These are phyloP conservation scores for Triplophysa bombifrons DNA, from an alignment of 2,797 vertebrate species.

Conservation along the genomic window DNA sequence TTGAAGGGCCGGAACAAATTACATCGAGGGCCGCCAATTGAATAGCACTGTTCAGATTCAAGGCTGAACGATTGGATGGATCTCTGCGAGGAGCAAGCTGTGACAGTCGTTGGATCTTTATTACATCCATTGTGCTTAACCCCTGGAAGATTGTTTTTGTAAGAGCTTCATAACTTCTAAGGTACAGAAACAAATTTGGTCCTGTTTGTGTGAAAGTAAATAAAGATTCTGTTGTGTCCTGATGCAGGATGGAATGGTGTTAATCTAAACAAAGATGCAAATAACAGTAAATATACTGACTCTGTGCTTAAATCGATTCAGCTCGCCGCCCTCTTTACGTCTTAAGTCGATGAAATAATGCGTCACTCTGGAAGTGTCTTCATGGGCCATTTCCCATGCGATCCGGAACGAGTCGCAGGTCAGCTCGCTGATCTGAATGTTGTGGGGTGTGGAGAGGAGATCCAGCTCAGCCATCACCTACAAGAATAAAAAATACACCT, in stretches of 20 bases:
- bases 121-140: background rate
- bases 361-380: constrained; percentile 92
- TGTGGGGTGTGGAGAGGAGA: constrained; percentile 76
- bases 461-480: constrained; percentile 54
- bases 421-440: constrained; percentile 99
- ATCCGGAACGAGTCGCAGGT: constrained; percentile 99
- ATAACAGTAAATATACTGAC: constrained; percentile 67
- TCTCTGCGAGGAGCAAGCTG: background rate
- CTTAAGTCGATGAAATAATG: constrained; percentile 99
- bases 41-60: background rate
- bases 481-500: background rate
- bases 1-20: no score
- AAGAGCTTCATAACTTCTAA: no score
- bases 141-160: background rate
- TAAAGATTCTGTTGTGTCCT: background rate
- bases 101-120: background rate
- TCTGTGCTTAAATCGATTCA: constrained; percentile 99
- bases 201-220: background rate
- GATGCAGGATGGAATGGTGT: background rate
- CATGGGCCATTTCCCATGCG: constrained; percentile 95
- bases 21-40: no score
- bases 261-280: background rate
- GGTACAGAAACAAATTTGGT: background rate
- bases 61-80: background rate
- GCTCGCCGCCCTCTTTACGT: constrained; percentile 99